A percentile compares a stretch with the other conserved stretches of the same genome.
These are phyloP conservation scores for Neosilurus hyrtlii DNA, from an alignment of 2,797 vertebrate genomes.

Conservation along the genomic window DNA sequence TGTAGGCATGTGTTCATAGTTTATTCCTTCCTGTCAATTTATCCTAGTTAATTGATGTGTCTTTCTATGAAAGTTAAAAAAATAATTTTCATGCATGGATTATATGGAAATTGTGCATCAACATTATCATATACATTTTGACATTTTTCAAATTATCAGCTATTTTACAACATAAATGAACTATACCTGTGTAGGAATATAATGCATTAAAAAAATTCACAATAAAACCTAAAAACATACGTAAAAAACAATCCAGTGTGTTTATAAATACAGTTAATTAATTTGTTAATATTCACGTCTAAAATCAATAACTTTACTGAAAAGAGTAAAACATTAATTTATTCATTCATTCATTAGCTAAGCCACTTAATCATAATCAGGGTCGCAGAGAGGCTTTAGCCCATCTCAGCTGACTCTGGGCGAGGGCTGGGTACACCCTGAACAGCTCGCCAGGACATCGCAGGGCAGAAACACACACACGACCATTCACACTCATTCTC, in stretches of 20 bases:
- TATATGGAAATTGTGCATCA: no score
- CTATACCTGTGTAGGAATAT: no score
- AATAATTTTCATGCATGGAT: neutral
- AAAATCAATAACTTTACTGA: neutral
- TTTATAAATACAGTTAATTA: neutral
- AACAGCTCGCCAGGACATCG: no score
- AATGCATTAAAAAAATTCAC: neutral
- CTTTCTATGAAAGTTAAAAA: neutral
- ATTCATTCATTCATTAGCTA: no score
- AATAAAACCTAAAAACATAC: neutral
- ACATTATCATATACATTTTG: neutral
- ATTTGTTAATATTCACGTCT: neutral
- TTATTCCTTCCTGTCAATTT: neutral
- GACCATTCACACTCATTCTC: no score
- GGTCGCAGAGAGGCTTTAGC: no score
- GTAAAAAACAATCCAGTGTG: neutral
- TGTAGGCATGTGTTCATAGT: neutral
- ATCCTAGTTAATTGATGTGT: neutral
- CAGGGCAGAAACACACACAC: no score
- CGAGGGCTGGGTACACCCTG: no score
- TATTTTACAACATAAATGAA: neutral
- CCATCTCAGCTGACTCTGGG: no score
- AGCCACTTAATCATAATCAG: no score
- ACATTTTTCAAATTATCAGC: neutral
- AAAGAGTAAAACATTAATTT: no score